These are phyloP conservation scores for Phylloscopus trochiloides DNA, from an alignment of 2,113 vertebrate species.

Conservation along the genomic window DNA sequence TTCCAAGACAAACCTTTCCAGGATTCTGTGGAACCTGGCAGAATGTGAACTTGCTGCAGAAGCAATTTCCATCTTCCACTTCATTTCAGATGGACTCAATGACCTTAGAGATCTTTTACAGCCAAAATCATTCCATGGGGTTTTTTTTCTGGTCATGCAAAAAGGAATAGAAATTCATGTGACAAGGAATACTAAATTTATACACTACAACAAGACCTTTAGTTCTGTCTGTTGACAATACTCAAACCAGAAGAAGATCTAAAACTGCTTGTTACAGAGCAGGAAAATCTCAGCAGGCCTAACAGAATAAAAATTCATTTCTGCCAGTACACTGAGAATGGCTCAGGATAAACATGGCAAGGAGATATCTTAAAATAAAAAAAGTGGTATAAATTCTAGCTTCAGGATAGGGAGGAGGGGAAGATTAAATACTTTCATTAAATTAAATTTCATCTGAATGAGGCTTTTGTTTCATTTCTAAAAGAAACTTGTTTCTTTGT, in stretches of 20 bases:
- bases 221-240: background rate
- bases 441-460: constrained; percentile 39
- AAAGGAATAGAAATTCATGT: background rate
- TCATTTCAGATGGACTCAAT: background rate
- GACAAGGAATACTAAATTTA: background rate
- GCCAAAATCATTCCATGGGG: background rate
- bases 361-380: constrained; percentile 47
- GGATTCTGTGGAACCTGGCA: background rate
- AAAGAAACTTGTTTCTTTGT: background rate
- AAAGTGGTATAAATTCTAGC: background rate
- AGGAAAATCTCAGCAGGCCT: background rate
- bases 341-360: constrained; percentile 45
- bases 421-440: constrained; percentile 62
- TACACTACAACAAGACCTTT: background rate
- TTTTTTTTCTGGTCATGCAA: background rate
- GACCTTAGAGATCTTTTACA: background rate
- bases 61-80: background rate
- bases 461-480: constrained; percentile 36
- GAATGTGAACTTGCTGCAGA: background rate
- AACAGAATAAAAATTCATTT: constrained; percentile 25
- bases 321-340: constrained; percentile 6
- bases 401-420: constrained; percentile 3
- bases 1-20: background rate
- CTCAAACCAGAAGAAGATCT: background rate
- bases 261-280: background rate